These are phyloP conservation scores for Campylorhamphus procurvoides DNA, from an alignment of 2,113 vertebrate genomes.

Conservation along the genomic window DNA sequence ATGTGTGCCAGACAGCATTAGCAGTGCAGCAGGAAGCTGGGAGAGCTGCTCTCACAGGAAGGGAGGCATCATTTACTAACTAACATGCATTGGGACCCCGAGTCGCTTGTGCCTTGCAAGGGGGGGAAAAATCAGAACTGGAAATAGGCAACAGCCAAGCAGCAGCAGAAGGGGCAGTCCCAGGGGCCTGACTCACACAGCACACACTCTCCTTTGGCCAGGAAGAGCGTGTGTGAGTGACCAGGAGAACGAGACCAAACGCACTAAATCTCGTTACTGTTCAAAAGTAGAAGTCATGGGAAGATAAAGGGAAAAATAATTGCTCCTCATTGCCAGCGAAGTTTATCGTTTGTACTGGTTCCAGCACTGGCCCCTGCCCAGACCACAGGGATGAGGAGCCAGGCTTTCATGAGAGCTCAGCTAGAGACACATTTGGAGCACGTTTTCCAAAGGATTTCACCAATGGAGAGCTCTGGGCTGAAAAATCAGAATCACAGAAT, in stretches of 20 bases:
- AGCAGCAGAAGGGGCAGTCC: slow-evolving; percentile 41
- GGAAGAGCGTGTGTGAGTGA: slow-evolving; percentile 34
- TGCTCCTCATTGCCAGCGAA: neutral
- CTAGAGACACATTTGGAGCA: neutral
- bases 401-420: neutral
- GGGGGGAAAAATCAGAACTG: neutral
- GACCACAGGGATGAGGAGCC: slow-evolving; percentile 13
- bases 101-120: neutral
- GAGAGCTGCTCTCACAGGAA: slow-evolving; percentile 32
- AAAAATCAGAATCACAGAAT: neutral
- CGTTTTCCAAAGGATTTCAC: neutral
- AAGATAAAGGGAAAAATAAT: slow-evolving; percentile 46
- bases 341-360: slow-evolving; percentile 20
- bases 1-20: slow-evolving; percentile 36
- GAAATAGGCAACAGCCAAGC: slow-evolving; percentile 33
- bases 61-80: slow-evolving; percentile 51
- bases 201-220: neutral
- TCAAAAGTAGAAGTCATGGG: neutral
- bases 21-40: slow-evolving; percentile 35
- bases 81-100: slow-evolving; percentile 47
- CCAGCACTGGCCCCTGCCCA: slow-evolving; percentile 44
- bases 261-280: slow-evolving; percentile 3
- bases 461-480: neutral
- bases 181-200: slow-evolving; percentile 50
- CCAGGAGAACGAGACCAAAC: neutral